These are phyloP conservation scores for Berghia stephanieae DNA, from an alignment of 1,140 invertebrate species.

Conservation along the genomic window DNA sequence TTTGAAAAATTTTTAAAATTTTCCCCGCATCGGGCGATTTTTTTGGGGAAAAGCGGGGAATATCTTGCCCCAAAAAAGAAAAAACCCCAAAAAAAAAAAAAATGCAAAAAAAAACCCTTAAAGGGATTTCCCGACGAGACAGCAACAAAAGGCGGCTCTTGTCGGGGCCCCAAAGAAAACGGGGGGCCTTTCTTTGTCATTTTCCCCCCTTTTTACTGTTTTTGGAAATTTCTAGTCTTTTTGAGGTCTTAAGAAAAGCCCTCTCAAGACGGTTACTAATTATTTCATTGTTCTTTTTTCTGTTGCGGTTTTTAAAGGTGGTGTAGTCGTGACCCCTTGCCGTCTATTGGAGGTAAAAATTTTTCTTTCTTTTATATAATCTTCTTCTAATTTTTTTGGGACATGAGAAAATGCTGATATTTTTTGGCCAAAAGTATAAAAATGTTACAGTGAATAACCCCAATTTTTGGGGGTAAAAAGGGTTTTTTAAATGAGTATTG, in stretches of 20 bases:
- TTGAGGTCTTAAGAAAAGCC: slow-evolving; percentile 85
- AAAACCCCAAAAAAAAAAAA: slow-evolving; percentile 15
- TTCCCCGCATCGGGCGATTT: slow-evolving; percentile 4
- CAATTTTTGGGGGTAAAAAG: too few species aligned
- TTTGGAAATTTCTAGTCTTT: slow-evolving; percentile 96
- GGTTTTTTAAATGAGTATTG: too few species aligned
- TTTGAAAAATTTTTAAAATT: too few species aligned
- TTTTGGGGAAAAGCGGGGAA: slow-evolving; percentile 19
- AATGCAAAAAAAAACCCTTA: not conserved
- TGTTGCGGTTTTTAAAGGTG: slow-evolving; percentile 95
- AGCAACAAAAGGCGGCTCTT: slow-evolving; percentile 13
- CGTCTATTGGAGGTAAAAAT: slow-evolving; percentile 93
- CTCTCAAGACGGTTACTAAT: slow-evolving; percentile 89
- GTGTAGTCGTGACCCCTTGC: slow-evolving; percentile 96
- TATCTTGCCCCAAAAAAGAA: too few species aligned
- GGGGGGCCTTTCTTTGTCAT: slow-evolving; percentile 87
- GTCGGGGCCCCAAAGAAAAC: slow-evolving; percentile 70
- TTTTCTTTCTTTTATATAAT: not conserved
- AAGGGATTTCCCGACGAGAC: not conserved
- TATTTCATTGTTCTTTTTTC: slow-evolving; percentile 98
- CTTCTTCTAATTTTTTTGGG: not conserved
- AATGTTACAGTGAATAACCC: too few species aligned
- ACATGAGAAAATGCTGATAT: not conserved
- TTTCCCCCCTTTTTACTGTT: slow-evolving; percentile 92
- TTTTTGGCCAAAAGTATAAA: not conserved